These are phyloP conservation scores for Erpornis zantholeuca DNA, from an alignment of 2,113 vertebrate genomes.

Conservation along the genomic window DNA sequence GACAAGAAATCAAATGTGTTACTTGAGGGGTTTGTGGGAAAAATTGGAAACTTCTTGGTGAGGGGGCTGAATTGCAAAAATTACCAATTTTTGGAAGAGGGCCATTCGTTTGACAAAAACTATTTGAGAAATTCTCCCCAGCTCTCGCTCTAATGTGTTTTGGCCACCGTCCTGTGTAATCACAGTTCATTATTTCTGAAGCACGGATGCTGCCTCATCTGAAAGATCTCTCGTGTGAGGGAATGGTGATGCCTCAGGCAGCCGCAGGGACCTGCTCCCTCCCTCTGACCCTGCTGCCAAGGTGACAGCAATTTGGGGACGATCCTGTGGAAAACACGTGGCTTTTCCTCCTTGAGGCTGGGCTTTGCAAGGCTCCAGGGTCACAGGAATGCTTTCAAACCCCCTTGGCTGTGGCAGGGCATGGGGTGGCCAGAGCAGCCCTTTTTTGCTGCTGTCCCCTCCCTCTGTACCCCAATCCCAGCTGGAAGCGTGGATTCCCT, in stretches of 20 bases:
- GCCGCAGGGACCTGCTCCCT: not conserved
- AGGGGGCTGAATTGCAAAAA: conserved; percentile 40
- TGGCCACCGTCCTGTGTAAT: conserved; percentile 41
- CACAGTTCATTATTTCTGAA: conserved; percentile 36
- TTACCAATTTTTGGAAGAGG: conserved; percentile 15
- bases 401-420: not conserved
- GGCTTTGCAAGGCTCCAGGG: not conserved
- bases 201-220: not conserved
- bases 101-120: conserved; percentile 39
- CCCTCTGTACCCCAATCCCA: not conserved
- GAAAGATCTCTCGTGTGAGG: not conserved
- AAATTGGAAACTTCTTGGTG: conserved; percentile 27
- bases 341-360: not conserved
- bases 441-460: not conserved
- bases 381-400: not conserved
- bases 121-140: conserved; percentile 24
- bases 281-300: not conserved
- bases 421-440: not conserved
- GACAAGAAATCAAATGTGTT: not conserved
- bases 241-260: not conserved
- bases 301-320: not conserved
- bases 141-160: not conserved
- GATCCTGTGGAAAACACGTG: fast-evolving
- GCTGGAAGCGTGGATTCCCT: not conserved
- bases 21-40: not conserved